phyloP scores from a whole-genome alignment of 2,113 vertebrate species.

The Mugil cephalus region DNA sequence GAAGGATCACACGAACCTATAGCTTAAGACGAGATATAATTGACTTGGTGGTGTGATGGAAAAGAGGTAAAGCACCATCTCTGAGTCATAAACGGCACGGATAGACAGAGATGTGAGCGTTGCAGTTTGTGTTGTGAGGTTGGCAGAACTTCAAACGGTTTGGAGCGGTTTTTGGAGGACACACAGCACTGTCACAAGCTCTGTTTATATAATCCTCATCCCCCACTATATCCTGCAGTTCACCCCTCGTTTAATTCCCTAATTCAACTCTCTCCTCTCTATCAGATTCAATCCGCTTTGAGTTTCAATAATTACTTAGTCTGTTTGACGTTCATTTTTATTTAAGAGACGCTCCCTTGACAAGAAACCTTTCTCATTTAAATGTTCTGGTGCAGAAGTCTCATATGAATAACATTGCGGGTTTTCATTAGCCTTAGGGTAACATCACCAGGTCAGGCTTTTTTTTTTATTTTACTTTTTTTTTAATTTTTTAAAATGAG shows the following conservation, averaged over 20 bases:
- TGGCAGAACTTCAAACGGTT: slow-evolving; percentile 56
- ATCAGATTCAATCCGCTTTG: not conserved
- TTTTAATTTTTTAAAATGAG: too few species aligned
- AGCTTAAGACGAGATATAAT: not conserved
- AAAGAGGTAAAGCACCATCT: not conserved
- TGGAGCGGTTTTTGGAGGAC: slow-evolving; percentile 50
- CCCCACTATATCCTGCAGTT: not conserved
- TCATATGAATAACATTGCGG: too few species aligned
- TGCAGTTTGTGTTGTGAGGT: slow-evolving; percentile 20
- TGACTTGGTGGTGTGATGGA: not conserved
- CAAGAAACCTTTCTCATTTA: too few species aligned
- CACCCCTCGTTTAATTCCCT: slow-evolving; percentile 4
- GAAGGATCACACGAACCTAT: not conserved
- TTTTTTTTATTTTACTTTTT: too few species aligned
- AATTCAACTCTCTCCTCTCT: slow-evolving; percentile 2
- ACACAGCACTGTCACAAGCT: slow-evolving; percentile 44
- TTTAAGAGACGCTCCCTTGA: slow-evolving; percentile 1
- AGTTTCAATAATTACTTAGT: not conserved
- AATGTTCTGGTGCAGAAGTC: too few species aligned
- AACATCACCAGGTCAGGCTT: too few species aligned
- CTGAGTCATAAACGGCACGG: not conserved
- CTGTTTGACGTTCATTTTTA: not conserved
- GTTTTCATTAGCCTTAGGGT: too few species aligned
- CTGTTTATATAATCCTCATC: slow-evolving; percentile 33
- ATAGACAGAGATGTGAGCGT: not conserved